A percentile compares a stretch with the other conserved stretches of the same genome.
Evolutionary conservation across 2,797 vertebrate genomes (phyloP).

Genomic region (Poeciliopsis presidionis): DNA sequence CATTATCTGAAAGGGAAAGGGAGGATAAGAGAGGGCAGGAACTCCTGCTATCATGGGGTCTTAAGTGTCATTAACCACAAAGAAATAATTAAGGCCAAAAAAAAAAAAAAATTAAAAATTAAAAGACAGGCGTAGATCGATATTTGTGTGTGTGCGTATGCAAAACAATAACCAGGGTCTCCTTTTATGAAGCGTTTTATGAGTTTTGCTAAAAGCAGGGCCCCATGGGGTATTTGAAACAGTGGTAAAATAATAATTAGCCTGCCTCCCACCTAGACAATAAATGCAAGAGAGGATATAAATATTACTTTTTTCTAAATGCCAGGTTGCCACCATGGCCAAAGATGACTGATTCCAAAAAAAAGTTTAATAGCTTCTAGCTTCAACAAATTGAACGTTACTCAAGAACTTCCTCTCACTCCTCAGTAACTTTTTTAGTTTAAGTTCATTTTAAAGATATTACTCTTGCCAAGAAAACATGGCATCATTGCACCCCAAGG

Average conservation of each 20-base stretch:
- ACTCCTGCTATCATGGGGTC: constrained; percentile 63
- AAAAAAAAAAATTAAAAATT: constrained; percentile 6
- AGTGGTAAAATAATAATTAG: background rate
- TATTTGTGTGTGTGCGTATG: background rate
- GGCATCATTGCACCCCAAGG: background rate
- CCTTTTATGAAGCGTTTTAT: background rate
- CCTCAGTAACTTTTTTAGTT: background rate
- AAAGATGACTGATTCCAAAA: background rate
- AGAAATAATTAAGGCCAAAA: constrained; percentile 30
- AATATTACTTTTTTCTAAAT: background rate
- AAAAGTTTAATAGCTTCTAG: background rate
- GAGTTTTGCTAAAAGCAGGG: background rate
- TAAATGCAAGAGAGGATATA: background rate
- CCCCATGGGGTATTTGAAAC: constrained; percentile 2
- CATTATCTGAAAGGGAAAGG: constrained; percentile 72
- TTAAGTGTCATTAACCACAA: constrained; percentile 53
- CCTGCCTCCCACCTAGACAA: background rate
- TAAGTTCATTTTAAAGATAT: background rate
- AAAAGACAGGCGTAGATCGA: constrained; percentile 5
- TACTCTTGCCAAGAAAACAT: background rate
- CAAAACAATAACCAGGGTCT: background rate
- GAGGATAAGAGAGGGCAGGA: constrained; percentile 55
- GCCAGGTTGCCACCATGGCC: background rate
- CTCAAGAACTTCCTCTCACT: background rate
- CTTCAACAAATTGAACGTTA: background rate